Percentiles rank a stretch among this genome's conserved stretches.
phyloP scores from a whole-genome alignment of 2,888 invertebrate genomes.

The Gibbula magus region DNA sequence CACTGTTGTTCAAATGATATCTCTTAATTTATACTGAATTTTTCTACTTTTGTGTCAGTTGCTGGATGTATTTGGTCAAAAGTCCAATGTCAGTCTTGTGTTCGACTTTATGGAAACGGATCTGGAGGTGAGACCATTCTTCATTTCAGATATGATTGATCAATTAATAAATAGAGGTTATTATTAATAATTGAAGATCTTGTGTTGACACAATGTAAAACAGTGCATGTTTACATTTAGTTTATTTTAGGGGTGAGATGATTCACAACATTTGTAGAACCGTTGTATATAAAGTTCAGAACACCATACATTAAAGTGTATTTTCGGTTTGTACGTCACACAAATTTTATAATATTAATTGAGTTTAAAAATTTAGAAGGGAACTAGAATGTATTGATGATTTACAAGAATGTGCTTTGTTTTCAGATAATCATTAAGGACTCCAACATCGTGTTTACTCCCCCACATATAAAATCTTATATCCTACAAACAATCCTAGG shows the following conservation, averaged over 20 bases:
- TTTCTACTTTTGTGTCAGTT: slow-evolving; percentile 70
- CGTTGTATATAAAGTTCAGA: too few relatives aligned
- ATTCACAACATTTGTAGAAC: too few relatives aligned
- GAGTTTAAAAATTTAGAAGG: too few relatives aligned
- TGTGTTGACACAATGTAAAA: too few relatives aligned
- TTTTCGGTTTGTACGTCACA: too few relatives aligned
- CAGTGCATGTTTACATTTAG: too few relatives aligned
- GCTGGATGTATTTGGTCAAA: slow-evolving; percentile 96
- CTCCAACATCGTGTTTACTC: slow-evolving; percentile 76
- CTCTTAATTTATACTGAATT: neutral
- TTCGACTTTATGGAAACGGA: slow-evolving; percentile 99
- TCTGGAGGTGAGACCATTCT: slow-evolving; percentile 83
- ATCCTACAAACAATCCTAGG: slow-evolving; percentile 95
- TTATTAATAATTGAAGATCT: too few relatives aligned
- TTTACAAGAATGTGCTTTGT: neutral
- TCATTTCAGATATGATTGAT: neutral
- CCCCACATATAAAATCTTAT: slow-evolving; percentile 96
- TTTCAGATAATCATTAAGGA: slow-evolving; percentile 71
- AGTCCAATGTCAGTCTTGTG: slow-evolving; percentile 97
- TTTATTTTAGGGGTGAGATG: too few relatives aligned
- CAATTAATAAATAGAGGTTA: too few relatives aligned
- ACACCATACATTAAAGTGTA: too few relatives aligned
- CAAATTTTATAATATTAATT: too few relatives aligned
- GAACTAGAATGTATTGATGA: too few relatives aligned
- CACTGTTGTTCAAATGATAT: neutral